Conservation (phyloP, 2,888 invertebrate species). For the Ormyrus nitidulus region DNA sequence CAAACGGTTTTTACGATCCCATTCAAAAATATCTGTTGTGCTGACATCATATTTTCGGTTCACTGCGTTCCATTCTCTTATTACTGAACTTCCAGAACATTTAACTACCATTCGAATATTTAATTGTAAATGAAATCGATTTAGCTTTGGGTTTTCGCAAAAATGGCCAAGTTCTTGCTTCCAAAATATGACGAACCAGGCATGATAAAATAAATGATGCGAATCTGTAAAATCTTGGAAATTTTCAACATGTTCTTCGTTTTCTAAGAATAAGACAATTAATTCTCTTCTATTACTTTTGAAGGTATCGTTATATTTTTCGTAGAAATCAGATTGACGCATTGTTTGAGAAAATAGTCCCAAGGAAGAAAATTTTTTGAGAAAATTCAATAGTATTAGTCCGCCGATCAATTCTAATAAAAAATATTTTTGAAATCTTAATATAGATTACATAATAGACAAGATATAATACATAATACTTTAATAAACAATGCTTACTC, state of each 20-base stretch:
- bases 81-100: constrained; percentile 43
- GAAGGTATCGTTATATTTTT: neutral
- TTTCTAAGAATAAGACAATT: neutral
- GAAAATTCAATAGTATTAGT: neutral
- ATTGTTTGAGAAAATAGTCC: constrained; percentile 1
- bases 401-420: neutral
- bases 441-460: neutral
- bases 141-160: constrained; percentile 46
- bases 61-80: constrained; percentile 61
- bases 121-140: constrained; percentile 55
- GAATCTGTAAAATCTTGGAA: constrained; percentile 43
- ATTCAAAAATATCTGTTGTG: neutral
- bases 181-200: constrained; percentile 65
- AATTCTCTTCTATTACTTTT: neutral
- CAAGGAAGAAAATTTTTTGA: neutral
- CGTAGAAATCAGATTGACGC: neutral
- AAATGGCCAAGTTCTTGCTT: neutral
- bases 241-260: neutral
- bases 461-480: neutral
- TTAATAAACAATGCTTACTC: constrained; percentile 4
- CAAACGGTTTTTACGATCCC: neutral
- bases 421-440: neutral
- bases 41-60: neutral
- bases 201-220: constrained; percentile 56
- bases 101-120: constrained; percentile 60